phyloP scores from a whole-genome alignment of 2,888 invertebrate species.

The Parapristionchus giblindavisi region DNA sequence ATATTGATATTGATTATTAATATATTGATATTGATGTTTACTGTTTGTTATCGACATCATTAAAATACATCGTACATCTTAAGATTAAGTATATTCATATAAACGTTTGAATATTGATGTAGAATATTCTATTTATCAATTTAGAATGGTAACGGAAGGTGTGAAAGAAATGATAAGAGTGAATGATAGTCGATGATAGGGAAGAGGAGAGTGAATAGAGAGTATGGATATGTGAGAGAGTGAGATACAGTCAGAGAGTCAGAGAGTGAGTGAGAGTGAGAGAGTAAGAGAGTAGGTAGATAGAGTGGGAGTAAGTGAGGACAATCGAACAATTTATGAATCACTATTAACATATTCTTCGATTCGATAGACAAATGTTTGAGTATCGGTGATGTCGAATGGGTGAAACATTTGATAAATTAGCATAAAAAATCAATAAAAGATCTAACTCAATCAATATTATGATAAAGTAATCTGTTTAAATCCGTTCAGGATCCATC shows the following conservation, averaged over 20 bases:
- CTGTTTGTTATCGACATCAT: too few species aligned
- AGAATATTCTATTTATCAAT: too few species aligned
- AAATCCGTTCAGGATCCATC: constrained; percentile 27
- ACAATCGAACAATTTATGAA: neutral
- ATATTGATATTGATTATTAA: too few species aligned
- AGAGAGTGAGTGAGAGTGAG: neutral
- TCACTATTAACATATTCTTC: too few species aligned
- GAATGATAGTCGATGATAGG: constrained; percentile 16
- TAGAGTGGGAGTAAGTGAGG: neutral
- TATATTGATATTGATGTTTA: too few species aligned
- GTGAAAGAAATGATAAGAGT: constrained; percentile 18
- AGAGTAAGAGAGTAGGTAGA: constrained; percentile 3
- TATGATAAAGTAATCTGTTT: too few species aligned
- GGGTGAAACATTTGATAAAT: too few species aligned
- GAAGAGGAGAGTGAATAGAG: neutral
- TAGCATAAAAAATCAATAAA: too few species aligned
- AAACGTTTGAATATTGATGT: too few species aligned
- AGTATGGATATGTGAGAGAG: neutral
- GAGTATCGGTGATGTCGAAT: neutral
- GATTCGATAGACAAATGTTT: neutral
- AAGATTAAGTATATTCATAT: too few species aligned
- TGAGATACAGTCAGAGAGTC: constrained; percentile 5
- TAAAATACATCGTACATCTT: too few species aligned
- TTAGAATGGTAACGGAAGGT: neutral
- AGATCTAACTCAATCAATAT: too few species aligned